Evolutionary conservation across 2,888 invertebrate genomes (phyloP).

Genomic region (Pheosia tremula): DNA sequence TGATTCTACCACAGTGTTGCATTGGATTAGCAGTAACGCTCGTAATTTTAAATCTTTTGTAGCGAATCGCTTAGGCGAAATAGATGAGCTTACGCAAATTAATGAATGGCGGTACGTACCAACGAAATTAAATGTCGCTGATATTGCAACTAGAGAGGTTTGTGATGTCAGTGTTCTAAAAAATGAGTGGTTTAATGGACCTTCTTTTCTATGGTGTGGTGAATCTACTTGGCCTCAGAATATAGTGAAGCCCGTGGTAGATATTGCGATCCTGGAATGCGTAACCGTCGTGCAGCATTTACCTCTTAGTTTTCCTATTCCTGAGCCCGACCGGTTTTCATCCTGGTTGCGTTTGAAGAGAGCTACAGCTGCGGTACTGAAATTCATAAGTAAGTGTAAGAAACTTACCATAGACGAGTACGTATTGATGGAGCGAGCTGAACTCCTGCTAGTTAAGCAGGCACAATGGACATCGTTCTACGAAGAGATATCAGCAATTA

Average conservation of each 20-base stretch:
- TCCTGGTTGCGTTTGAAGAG: slow-evolving; percentile 11
- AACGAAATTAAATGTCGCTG: slow-evolving; percentile 11
- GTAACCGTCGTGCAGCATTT: background rate
- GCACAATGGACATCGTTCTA: slow-evolving; percentile 7
- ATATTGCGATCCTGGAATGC: background rate
- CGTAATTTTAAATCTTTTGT: slow-evolving; percentile 16
- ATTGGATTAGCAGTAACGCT: slow-evolving; percentile 14
- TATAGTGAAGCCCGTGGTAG: no score
- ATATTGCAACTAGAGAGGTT: slow-evolving; percentile 8
- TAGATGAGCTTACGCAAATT: slow-evolving; percentile 19
- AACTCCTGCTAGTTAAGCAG: slow-evolving; percentile 1
- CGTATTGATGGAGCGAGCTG: slow-evolving; percentile 4
- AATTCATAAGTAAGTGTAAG: slow-evolving; percentile 9
- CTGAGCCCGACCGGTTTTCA: slow-evolving; percentile 9
- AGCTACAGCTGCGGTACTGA: slow-evolving; percentile 5
- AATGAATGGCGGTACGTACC: slow-evolving; percentile 18
- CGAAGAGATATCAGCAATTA: background rate
- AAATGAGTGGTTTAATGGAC: slow-evolving; percentile 4
- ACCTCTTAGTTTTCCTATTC: slow-evolving; percentile 5
- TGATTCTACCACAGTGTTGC: slow-evolving; percentile 17
- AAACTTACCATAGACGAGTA: background rate
- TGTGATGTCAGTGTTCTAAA: no score
- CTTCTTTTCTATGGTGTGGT: background rate
- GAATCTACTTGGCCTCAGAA: background rate
- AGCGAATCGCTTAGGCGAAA: slow-evolving; percentile 20